A percentile compares a stretch with the other conserved stretches of the same genome.
phyloP scores from a whole-genome alignment of 2,113 vertebrate species.

The Alces alces region DNA sequence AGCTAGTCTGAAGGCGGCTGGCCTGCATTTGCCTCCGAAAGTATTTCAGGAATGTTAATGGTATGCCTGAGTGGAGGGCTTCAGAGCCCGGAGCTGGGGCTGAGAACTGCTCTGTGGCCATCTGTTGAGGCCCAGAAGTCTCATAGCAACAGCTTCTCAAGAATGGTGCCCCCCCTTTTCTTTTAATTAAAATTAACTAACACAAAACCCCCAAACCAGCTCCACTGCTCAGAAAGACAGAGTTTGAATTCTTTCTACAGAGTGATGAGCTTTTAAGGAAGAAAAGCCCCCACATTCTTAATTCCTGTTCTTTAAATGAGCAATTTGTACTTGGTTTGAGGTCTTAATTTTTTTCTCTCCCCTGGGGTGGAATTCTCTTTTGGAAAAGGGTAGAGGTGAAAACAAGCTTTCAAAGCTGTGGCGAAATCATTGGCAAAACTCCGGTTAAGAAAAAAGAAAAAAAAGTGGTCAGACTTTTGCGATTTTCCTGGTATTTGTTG shows the following conservation, averaged over 20 bases:
- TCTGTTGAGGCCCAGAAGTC: conserved; percentile 80
- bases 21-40: conserved; percentile 52
- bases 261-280: conserved; percentile 45
- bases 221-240: conserved; percentile 64
- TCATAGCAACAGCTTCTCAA: conserved; percentile 84
- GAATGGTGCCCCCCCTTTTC: conserved; percentile 68
- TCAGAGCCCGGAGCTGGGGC: conserved; percentile 73
- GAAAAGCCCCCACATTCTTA: conserved; percentile 25
- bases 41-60: conserved; percentile 85
- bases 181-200: conserved; percentile 77
- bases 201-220: conserved; percentile 52
- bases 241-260: conserved; percentile 68
- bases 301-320: conserved; percentile 52
- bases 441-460: neutral
- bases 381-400: neutral
- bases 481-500: conserved; percentile 32
- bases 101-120: conserved; percentile 75
- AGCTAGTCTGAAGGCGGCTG: conserved; percentile 57
- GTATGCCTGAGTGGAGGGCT: conserved; percentile 85
- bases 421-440: conserved; percentile 43
- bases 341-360: conserved; percentile 30
- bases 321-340: conserved; percentile 57
- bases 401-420: neutral
- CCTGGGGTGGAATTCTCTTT: neutral
- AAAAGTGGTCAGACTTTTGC: neutral